Conservation (phyloP, 1,140 invertebrate species). For the Caerostris extrusa region DNA sequence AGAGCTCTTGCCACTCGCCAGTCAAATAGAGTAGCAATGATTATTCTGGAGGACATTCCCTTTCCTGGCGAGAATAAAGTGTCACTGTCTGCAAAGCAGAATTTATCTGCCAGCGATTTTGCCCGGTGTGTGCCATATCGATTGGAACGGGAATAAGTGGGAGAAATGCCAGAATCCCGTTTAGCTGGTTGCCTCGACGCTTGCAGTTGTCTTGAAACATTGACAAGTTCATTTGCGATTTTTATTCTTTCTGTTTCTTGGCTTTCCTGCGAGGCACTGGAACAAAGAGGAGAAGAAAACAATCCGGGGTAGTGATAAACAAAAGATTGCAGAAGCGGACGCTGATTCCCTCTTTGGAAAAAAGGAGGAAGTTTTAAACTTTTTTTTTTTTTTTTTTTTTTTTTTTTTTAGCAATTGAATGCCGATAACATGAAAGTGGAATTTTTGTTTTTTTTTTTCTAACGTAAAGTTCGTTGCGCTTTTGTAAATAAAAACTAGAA, state of each 20-base stretch:
- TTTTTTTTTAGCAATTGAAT: background rate
- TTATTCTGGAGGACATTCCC: constrained; percentile 15
- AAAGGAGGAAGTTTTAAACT: background rate
- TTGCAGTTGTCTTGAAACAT: constrained; percentile 33
- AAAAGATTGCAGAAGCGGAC: background rate
- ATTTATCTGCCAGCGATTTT: constrained; percentile 19
- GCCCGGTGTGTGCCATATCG: background rate
- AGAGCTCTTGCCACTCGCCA: background rate
- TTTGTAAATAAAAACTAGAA: no score
- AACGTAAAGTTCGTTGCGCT: no score
- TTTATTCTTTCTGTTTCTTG: background rate
- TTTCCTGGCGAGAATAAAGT: constrained; percentile 10
- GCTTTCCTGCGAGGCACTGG: background rate
- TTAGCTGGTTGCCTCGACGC: constrained; percentile 17
- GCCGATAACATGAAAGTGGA: background rate
- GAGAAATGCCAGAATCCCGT: constrained; percentile 19
- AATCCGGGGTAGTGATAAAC: background rate
- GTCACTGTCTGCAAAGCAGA: background rate
- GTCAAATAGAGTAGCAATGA: constrained; percentile 6
- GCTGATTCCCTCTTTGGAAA: background rate
- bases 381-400: background rate
- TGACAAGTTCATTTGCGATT: constrained; percentile 7
- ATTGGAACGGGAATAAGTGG: background rate
- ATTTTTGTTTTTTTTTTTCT: background rate
- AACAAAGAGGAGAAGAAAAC: background rate